Base-by-base conservation (phyloP, 2,888 invertebrate species). In the Periphyllus acericola region DNA sequence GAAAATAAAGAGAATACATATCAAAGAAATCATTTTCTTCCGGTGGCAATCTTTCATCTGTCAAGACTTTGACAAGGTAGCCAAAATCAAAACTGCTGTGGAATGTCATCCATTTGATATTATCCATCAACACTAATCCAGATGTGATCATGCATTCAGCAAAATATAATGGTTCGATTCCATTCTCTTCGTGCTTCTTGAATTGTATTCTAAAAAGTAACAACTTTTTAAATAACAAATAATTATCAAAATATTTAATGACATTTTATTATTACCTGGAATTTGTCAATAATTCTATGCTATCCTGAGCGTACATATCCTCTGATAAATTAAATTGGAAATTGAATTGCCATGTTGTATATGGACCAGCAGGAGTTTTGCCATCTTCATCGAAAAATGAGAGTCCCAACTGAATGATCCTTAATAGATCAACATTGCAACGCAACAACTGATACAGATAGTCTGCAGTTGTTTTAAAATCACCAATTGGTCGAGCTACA, bases 1-100 rank as follows among this genome's bases (percentile, higher is more conserved):
- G 98, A 92, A 99, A 99, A 92, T 98, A 99, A 91, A 98, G 93
- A 92, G 96, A 95, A 89, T 99, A 93, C 90, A 97, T 94, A 91
- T 98, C 97, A 92, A 99, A 99, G 92, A 99, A 99, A 91, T 99
- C 98, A 91, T 95, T 95, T 92, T 99, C 99, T 91, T 98, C 98
- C 90, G 95, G 94, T n/a, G 99, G 99, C 91, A 99, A 93, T 91
- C 96, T 96, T 46, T 89, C 88, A 92, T 98, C 97, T 3, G 98
- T 99, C 89, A 99, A 93, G 89, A 99, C 93, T 92, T 99, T 99
- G 82, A 99, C 93, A 90, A 99, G 93, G 92, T 99, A 99, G 74
- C 99, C 99, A 93, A 99, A 99, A 93, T 99, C 99, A 92, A 99
- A 99, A 89, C 99, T 99, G 90, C 99, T 94, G 93, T 99, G 99